Percentiles rank a stretch among this genome's conserved stretches.
Evolutionary conservation across 2,113 vertebrate species (phyloP).

Genomic region (Hypocryptadius cinnamomeus): DNA sequence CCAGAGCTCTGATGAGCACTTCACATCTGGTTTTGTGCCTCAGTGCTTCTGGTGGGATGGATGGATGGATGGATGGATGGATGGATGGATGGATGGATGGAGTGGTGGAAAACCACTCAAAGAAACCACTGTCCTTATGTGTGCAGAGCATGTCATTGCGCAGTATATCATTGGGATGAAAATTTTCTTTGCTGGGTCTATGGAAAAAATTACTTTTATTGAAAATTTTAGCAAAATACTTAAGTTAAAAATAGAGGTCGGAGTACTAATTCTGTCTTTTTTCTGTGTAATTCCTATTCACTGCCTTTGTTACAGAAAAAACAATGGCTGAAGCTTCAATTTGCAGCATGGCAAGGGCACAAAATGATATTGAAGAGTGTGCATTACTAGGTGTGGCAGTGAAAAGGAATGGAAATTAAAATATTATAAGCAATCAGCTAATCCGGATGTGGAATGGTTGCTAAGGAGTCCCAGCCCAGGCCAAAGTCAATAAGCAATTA

Average conservation of each 20-base stretch:
- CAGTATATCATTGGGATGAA: background rate
- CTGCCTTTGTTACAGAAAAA: background rate
- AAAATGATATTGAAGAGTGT: background rate
- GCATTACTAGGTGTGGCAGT: background rate
- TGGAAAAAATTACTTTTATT: background rate
- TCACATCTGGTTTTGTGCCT: background rate
- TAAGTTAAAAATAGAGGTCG: background rate
- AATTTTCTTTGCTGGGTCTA: background rate
- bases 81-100: background rate
- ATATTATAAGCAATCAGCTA: background rate
- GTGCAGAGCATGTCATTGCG: background rate
- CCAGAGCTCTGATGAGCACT: background rate
- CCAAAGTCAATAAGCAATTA: conserved; percentile 35
- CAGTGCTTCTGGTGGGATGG: background rate
- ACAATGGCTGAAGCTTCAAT: background rate
- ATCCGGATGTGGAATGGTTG: background rate
- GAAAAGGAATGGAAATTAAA: background rate
- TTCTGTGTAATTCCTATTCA: background rate
- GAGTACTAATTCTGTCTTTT: background rate
- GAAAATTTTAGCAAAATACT: background rate
- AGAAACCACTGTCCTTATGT: background rate
- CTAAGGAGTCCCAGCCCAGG: background rate
- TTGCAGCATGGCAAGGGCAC: background rate
- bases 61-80: background rate
- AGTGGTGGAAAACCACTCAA: background rate